These are phyloP conservation scores for Danio aesculapii DNA, from an alignment of 2,797 vertebrate species.

Conservation along the genomic window DNA sequence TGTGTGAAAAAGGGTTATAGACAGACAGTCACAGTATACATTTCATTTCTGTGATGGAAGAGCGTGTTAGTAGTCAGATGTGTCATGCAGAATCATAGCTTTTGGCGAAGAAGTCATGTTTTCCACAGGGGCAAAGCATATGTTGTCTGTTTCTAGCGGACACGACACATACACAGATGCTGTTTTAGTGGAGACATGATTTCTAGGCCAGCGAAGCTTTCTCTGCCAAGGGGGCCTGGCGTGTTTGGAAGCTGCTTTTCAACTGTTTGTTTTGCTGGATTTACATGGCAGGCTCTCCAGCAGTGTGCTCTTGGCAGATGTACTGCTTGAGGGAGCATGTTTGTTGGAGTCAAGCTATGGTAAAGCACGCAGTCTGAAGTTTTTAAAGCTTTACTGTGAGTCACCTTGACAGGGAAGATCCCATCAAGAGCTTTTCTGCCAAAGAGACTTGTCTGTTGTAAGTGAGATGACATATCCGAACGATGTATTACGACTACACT, in stretches of 20 bases:
- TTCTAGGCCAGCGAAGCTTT: slow-evolving; percentile 39
- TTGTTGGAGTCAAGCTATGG: slow-evolving; percentile 24
- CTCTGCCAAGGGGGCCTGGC: slow-evolving; percentile 27
- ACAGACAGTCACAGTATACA: neutral
- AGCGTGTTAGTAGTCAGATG: neutral
- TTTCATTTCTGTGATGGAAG: slow-evolving; percentile 1
- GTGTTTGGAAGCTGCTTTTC: slow-evolving; percentile 20
- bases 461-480: neutral
- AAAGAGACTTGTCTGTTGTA: neutral
- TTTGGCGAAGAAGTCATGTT: slow-evolving; percentile 34
- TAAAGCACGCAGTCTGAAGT: slow-evolving; percentile 12
- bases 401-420: slow-evolving; percentile 4
- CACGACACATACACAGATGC: slow-evolving; percentile 37
- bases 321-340: slow-evolving; percentile 34
- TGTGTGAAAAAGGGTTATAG: too few species aligned
- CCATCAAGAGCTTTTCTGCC: slow-evolving; percentile 7
- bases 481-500: neutral
- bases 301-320: slow-evolving; percentile 43
- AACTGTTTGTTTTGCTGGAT: slow-evolving; percentile 49
- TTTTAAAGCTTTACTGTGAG: slow-evolving; percentile 8
- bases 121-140: slow-evolving; percentile 16
- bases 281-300: slow-evolving; percentile 28
- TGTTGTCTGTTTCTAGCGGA: slow-evolving; percentile 35
- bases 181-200: slow-evolving; percentile 43
- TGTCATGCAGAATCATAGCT: slow-evolving; percentile 15